Evolutionary conservation across 2,888 invertebrate genomes (phyloP), one percentile per base, ranked within the genome.

Genomic region (Diachrysia chrysitis): DNA sequence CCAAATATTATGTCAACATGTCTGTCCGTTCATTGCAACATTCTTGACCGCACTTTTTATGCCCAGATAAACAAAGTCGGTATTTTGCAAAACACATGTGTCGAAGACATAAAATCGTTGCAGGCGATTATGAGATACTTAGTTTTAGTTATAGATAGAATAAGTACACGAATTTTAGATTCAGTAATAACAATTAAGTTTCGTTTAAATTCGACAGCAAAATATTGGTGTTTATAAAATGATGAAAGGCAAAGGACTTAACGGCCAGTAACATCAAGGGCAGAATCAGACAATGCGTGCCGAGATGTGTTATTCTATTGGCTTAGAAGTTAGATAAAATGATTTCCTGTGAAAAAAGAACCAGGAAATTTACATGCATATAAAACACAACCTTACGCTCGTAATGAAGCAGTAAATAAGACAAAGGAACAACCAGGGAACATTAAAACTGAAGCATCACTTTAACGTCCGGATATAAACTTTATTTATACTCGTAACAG

Each of bases 401-500:
- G 35, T 65, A 62, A 71, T 68, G 58, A 73, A 65, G 58, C 59
- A 77, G 66, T 79, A 73, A 75, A 71, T 78, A 84, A 84, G 84
- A 89, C 89, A 90, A 93, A 92, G 91, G 88, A 90, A 89, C 89
- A 92, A 89, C 90, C 92, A 90, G 88, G 83, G 69, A 93, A 94
- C 93, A 93, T 94, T 94, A 93, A 94, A 94, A 91, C 83, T 79
- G 85, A 87, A 89, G 86, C 91, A 88, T 89, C 89, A 90, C 89
- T 87, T 90, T 89, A 89, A 91, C 93, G 93, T 92, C 90, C 93
- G 91, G 93, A 93, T 91, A 93, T 94, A 94, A 94, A 94, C 87
- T 92, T 92, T 95, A 95, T 95, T 95, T 94, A 94, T 95, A 95
- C 88, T 74, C 82, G 73, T 76, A 93, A 94, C 95, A 95, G 95